Percentiles rank a stretch among this genome's conserved stretches.
Evolutionary conservation across 2,888 invertebrate species (phyloP).

Genomic region (Cantharis rustica): DNA sequence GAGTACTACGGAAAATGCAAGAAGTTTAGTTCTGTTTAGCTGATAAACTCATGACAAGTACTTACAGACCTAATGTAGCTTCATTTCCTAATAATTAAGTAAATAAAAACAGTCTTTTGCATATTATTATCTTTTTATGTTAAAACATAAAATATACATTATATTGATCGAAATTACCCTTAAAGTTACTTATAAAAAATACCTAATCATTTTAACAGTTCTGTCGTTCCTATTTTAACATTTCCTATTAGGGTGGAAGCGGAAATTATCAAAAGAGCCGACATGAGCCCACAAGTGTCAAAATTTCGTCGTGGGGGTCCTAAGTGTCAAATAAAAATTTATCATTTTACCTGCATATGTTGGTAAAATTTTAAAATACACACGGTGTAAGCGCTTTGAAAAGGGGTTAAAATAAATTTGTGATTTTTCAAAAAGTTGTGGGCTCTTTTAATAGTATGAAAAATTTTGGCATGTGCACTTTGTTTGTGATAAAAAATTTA

Average conservation of each 20-base stretch:
- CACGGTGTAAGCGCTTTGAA: neutral
- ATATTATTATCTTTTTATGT: too few species aligned
- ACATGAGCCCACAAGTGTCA: conserved; percentile 22
- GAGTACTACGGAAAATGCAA: too few species aligned
- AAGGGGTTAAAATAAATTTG: neutral
- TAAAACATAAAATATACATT: too few species aligned
- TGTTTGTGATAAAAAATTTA: conserved; percentile 6
- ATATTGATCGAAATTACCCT: too few species aligned
- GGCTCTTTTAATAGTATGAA: conserved; percentile 10
- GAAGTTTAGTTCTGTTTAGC: too few species aligned
- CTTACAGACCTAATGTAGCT: too few species aligned
- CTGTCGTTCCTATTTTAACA: neutral
- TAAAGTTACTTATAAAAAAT: neutral
- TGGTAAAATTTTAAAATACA: neutral
- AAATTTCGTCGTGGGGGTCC: conserved; percentile 28
- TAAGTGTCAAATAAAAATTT: conserved; percentile 20
- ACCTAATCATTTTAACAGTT: neutral
- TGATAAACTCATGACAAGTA: too few species aligned
- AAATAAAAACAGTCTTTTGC: too few species aligned
- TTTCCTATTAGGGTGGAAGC: conserved; percentile 10
- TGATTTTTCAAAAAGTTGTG: neutral
- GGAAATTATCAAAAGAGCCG: conserved; percentile 25
- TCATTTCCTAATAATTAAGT: too few species aligned
- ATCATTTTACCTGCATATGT: conserved; percentile 12
- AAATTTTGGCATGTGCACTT: conserved; percentile 16